Percentiles rank a stretch among this genome's conserved stretches.
Evolutionary conservation across 2,113 vertebrate genomes (phyloP).

Genomic region (Poeciliopsis occidentalis): DNA sequence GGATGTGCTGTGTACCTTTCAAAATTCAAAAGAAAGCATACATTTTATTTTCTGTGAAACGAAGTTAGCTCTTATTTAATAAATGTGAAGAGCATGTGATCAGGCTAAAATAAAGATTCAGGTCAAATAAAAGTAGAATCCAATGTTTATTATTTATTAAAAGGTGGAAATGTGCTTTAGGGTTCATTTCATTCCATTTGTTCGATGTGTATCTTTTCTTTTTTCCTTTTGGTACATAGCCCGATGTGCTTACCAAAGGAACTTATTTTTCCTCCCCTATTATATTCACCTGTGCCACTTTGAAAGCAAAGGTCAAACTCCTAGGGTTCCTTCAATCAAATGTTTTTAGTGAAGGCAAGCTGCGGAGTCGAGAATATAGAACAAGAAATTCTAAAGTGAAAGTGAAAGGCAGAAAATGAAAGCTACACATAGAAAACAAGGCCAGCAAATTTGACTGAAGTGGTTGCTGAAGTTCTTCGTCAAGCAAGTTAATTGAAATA

Average conservation of each 20-base stretch:
- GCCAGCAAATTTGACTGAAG: constrained; percentile 38
- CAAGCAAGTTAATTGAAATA: constrained; percentile 18
- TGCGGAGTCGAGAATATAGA: constrained; percentile 27
- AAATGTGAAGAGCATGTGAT: background rate
- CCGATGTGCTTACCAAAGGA: background rate
- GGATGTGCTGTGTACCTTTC: background rate
- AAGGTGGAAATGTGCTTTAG: background rate
- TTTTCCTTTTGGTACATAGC: background rate
- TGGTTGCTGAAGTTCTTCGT: constrained; percentile 9
- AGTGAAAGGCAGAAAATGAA: constrained; percentile 49
- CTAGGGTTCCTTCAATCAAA: background rate
- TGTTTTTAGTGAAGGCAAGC: background rate
- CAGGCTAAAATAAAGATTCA: background rate
- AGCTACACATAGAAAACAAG: constrained; percentile 13
- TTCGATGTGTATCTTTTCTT: too few relatives aligned
- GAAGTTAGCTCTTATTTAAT: constrained; percentile 31
- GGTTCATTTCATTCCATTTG: background rate
- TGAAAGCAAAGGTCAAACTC: constrained; percentile 1
- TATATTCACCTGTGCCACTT: background rate
- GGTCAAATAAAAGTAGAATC: background rate
- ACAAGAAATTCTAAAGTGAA: constrained; percentile 41
- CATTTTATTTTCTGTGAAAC: background rate
- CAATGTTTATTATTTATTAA: background rate
- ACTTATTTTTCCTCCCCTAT: background rate
- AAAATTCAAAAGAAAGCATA: constrained; percentile 1